Base-by-base conservation (phyloP, 2,888 invertebrate species). In the Adelognathus sp. region DNA sequence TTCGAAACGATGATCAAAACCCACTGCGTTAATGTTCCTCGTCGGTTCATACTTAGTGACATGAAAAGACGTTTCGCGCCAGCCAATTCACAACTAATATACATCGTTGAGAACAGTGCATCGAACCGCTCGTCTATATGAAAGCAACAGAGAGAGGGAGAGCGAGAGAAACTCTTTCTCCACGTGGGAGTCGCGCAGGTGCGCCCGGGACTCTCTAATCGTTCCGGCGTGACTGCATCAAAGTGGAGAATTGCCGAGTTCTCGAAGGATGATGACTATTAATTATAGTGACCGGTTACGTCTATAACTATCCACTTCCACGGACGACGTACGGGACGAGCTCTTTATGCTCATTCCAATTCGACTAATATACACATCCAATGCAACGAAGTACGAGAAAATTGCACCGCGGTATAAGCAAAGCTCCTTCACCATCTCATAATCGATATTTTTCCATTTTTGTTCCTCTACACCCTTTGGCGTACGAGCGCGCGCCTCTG, bases 201-300 rank as follows among this genome's bases (percentile, higher is more conserved):
- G 70, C 60, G 70, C 70, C 70, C 50, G 29, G 60, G 36, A 33
- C 60, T 61, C 70, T 61, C 46, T 70, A 61, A 70, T 70, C 70
- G 70, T 60, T 60, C 36, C 60, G 60, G 70, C 70, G 60, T 70
- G 70, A 70, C 70, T 60, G 16, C 70, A 61, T 70, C 70, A 70
- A 70, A 70, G 70, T 70, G 60, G 70, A 50, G 61, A 70, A 70
- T 70, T 70, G 70, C 70, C 60, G 70, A 70, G 70, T 70, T 60
- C 60, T 36, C 52, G 16, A 16, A 36, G 52, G 60, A 61, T 61
- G 70, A 70, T 70, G 70, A 61, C 70, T 70, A 70, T 70, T 70
- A 70, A 70, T 70, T 70, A 70, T 56, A 36, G 60, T 31, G 29
- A 27, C 18, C 27, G n/a, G 50, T 27, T 39, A 29, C 50, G 58